A percentile compares a stretch with the other conserved stretches of the same genome.
These are phyloP conservation scores for Papilio polyxenes DNA, from an alignment of 1,140 invertebrate genomes.

Conservation along the genomic window DNA sequence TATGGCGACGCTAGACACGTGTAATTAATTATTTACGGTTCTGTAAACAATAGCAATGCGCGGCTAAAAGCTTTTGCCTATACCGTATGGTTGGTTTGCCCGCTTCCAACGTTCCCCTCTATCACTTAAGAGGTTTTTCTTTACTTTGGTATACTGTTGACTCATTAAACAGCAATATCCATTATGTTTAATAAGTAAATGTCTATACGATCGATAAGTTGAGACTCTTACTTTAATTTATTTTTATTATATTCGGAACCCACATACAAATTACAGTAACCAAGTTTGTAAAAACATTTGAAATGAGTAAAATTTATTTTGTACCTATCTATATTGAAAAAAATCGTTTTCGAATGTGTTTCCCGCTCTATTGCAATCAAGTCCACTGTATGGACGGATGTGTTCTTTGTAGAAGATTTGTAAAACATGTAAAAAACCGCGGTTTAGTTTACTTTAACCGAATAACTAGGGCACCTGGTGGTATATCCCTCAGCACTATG, in stretches of 20 bases:
- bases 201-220: not conserved
- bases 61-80: conserved; percentile 17
- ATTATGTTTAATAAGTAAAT: not conserved
- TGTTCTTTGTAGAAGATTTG: too few relatives aligned
- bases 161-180: conserved; percentile 1
- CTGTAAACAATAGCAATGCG: conserved; percentile 19
- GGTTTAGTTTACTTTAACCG: conserved; percentile 1
- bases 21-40: conserved; percentile 24
- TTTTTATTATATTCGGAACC: too few relatives aligned
- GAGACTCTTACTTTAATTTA: not conserved
- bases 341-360: too few relatives aligned
- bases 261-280: too few relatives aligned
- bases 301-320: too few relatives aligned
- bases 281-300: too few relatives aligned
- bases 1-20: not conserved
- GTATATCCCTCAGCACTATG: conserved; percentile 31
- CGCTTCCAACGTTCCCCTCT: not conserved
- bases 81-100: not conserved
- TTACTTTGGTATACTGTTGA: conserved; percentile 10
- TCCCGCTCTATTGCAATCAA: too few relatives aligned
- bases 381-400: too few relatives aligned
- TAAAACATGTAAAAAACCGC: not conserved
- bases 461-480: conserved; percentile 26
- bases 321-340: too few relatives aligned
- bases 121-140: conserved; percentile 22